Evolutionary conservation across 2,113 vertebrate genomes (phyloP), one percentile per base, ranked within the genome.

Genomic region (Clarias batrachus): DNA sequence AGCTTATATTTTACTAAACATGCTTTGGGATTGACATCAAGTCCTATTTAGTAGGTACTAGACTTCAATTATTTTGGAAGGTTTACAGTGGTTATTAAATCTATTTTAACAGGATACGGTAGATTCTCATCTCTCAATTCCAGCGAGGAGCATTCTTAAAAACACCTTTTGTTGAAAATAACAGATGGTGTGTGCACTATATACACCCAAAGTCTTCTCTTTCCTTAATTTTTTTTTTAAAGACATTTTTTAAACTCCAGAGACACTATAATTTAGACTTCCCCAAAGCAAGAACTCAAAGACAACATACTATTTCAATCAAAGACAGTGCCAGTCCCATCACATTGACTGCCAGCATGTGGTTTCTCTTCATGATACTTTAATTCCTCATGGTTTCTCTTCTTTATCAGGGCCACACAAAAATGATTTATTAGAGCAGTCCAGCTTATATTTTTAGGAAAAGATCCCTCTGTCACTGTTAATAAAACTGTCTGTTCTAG

Each of bases 341-440:
- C 90, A 93, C 90, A 78, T 83, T 56, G 68, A 65, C 89, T 93
- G 93, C 93, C 93, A 93, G 91, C 89, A 88, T 84, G 94, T 88
- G 95, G 94, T 93, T 93, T 92, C 89, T 88, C 85, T 92, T 90
- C 89, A 91, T 85, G 88, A 91, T 90, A 91, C 91, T 90, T 94
- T 94, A 95, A 95, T 94, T 92, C 87, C 73, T 92, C 88, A 93
- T 88, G 94, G 94, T 94, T 91, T 83, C 85, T 84, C 65, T 82
- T 90, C 91, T 93, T 93, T 93, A 95, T 94, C 94, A 89, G 91
- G 91, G 89, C 92, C 92, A 93, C 91, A 92, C 92, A 92, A 95
- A 48, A 93, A 95, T 95, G 94, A 95, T 95, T 95, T 95, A 95
- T 95, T 95, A 94, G 93, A 90, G 91, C 66, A 91, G 92, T 92